Base-by-base conservation (phyloP, 2,113 vertebrate species). In the Quiscalus mexicanus region DNA sequence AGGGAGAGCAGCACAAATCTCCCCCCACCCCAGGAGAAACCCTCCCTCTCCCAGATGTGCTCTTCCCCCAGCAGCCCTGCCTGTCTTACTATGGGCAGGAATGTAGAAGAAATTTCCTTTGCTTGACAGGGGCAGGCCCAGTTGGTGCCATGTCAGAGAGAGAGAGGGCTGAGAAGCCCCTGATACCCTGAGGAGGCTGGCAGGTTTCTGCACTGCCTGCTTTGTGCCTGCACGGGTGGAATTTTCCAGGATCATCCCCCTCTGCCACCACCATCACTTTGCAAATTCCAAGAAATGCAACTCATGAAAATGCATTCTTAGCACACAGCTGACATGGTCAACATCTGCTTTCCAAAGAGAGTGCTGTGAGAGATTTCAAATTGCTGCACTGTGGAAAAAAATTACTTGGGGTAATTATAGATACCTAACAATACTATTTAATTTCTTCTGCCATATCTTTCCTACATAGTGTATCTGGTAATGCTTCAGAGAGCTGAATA, bases 231-330 rank as follows among this genome's bases (percentile, higher is more conserved):
- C 3, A 4, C 0, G 50, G 64, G 42, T 96, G 92, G 96, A 97
- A 97, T 97, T 97, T 97, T 97, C 91, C 96, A 96, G 86, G 45
- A 90, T 52, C 49, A 0, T 64, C 63, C 37, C 27, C 23, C 84
- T 75, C 69, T 4, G 1, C 84, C 45, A n/a, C 42, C 49, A 44
- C 44, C 50, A 83, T 68, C 12, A 1, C 65, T 91, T 63, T 56
- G 84, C 69, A 62, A 94, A 87, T 87, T 87, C 63, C 37, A 80
- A 92, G 82, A 94, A 95, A 83, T 21, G 55, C 92, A 96, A 92
- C 56, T 97, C 86, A 96, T 94, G 92, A 94, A 97, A 96, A 97
- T 87, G 79, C 94, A 95, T 97, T 97, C 96, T 97, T 97, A 95
- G 94, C 71, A 80, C 90, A 96, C 95, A 96, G 95, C 96, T 97